Evolutionary conservation across 2,888 invertebrate species (phyloP).

Genomic region (Palloptera scutellata): DNA sequence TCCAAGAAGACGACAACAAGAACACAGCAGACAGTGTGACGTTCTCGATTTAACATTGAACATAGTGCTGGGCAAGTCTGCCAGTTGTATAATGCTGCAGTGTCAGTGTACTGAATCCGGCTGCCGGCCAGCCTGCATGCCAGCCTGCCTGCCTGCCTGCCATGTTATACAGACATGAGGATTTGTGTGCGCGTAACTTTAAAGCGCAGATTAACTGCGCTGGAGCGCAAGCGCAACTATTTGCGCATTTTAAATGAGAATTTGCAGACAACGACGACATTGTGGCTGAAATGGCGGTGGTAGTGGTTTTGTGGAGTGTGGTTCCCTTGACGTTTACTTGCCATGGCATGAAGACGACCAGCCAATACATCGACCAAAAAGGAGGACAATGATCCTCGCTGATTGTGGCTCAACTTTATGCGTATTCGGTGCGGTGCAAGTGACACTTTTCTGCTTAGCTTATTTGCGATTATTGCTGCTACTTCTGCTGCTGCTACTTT

Average conservation of each 20-base stretch:
- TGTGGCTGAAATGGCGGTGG: neutral
- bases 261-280: slow-evolving; percentile 24
- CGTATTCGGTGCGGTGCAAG: slow-evolving; percentile 11
- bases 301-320: neutral
- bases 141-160: too few species aligned
- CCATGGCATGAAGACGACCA: too few species aligned
- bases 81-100: too few species aligned
- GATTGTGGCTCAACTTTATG: slow-evolving; percentile 3
- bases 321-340: too few species aligned
- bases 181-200: neutral
- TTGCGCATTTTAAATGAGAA: slow-evolving; percentile 57
- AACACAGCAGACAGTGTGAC: slow-evolving; percentile 53
- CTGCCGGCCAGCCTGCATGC: neutral
- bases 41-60: slow-evolving; percentile 30
- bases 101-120: neutral
- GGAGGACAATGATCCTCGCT: too few species aligned
- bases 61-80: neutral
- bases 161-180: neutral
- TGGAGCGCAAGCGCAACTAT: slow-evolving; percentile 51
- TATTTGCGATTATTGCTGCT: neutral
- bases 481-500: neutral
- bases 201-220: slow-evolving; percentile 50
- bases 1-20: slow-evolving; percentile 7
- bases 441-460: neutral
- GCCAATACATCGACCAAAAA: too few species aligned